Conservation (phyloP, 2,888 invertebrate genomes). For the Autographa gamma region DNA sequence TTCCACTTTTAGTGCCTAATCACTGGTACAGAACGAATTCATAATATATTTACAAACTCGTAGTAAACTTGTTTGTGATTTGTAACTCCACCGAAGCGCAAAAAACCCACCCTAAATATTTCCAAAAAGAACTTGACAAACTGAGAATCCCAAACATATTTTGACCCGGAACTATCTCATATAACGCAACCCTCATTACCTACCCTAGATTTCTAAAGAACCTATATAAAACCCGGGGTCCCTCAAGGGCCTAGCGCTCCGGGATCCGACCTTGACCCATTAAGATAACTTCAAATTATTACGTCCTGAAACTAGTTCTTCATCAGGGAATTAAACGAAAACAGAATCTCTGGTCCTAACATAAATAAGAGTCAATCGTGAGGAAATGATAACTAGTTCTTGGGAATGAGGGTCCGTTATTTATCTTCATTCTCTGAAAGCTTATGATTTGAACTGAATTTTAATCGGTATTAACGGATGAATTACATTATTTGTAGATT, state of each 20-base stretch:
- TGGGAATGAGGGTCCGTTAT: conserved; percentile 19
- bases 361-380: conserved; percentile 41
- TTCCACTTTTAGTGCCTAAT: no score
- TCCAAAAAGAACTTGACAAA: conserved; percentile 10
- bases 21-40: no score
- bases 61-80: no score
- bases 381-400: conserved; percentile 27
- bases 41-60: no score
- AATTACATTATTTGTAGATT: not conserved
- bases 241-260: conserved; percentile 15
- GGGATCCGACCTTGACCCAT: conserved; percentile 26
- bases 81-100: not conserved
- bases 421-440: conserved; percentile 4
- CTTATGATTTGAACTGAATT: conserved; percentile 9
- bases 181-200: conserved; percentile 37
- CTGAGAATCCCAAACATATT: conserved; percentile 27
- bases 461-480: not conserved
- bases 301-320: conserved; percentile 19
- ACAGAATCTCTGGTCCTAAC: conserved; percentile 12
- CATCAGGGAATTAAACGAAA: conserved; percentile 28
- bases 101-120: not conserved
- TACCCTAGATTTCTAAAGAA: conserved; percentile 40
- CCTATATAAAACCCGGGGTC: conserved; percentile 30
- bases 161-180: conserved; percentile 23
- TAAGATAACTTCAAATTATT: conserved; percentile 42